These are phyloP conservation scores for Naso thynnoides DNA, from an alignment of 2,797 vertebrate species.

Conservation along the genomic window DNA sequence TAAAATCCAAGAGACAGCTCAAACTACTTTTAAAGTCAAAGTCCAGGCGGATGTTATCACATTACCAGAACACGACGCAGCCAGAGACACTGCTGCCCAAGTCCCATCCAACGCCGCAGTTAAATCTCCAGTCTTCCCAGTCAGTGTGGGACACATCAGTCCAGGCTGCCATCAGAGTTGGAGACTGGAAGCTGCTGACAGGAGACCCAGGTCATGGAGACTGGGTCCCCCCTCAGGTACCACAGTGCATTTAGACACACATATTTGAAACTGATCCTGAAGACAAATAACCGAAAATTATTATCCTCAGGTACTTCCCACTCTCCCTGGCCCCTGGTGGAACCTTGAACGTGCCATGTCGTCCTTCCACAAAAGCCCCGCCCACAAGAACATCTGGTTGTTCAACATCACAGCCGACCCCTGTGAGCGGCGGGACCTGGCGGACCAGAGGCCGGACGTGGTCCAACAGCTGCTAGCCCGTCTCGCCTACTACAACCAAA, in stretches of 20 bases:
- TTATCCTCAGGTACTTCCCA: slow-evolving; percentile 81
- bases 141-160: slow-evolving; percentile 92
- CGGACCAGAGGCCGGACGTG: slow-evolving; percentile 87
- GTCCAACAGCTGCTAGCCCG: slow-evolving; percentile 88
- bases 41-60: slow-evolving; percentile 17
- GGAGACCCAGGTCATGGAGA: slow-evolving; percentile 95
- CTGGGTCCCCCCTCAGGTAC: slow-evolving; percentile 95
- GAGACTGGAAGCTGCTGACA: slow-evolving; percentile 97
- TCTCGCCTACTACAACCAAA: slow-evolving; percentile 90
- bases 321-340: slow-evolving; percentile 95
- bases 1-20: slow-evolving; percentile 24
- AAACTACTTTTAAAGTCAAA: slow-evolving; percentile 24
- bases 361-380: slow-evolving; percentile 63
- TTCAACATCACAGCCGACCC: slow-evolving; percentile 97
- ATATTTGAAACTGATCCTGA: background rate
- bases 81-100: background rate
- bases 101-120: background rate
- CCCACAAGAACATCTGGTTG: slow-evolving; percentile 88
- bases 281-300: background rate
- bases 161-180: slow-evolving; percentile 93
- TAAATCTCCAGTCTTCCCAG: slow-evolving; percentile 54
- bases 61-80: slow-evolving; percentile 50
- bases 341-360: slow-evolving; percentile 87
- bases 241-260: too few relatives aligned
- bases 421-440: slow-evolving; percentile 90